Evolutionary conservation across 2,113 vertebrate species (phyloP).

Genomic region (Garra rufa): DNA sequence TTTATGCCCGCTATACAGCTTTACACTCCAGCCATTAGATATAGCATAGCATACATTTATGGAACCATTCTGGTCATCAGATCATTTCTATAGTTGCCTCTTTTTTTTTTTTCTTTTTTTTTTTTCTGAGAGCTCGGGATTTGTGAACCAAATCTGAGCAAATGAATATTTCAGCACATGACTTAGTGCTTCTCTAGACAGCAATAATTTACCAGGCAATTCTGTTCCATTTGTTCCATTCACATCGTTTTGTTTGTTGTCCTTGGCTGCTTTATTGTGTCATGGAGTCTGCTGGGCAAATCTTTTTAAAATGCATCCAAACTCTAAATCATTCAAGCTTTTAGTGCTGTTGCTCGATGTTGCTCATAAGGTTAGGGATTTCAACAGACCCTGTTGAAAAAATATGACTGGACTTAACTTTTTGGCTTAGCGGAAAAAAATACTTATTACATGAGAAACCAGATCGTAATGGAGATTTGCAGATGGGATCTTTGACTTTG

Average conservation of each 20-base stretch:
- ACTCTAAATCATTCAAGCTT: constrained; percentile 7
- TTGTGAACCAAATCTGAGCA: background rate
- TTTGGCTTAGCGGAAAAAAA: background rate
- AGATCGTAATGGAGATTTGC: background rate
- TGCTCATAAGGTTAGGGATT: background rate
- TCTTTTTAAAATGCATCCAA: constrained; percentile 9
- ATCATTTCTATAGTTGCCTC: background rate
- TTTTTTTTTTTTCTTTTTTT: too few relatives aligned
- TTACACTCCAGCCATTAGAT: background rate
- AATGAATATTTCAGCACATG: constrained; percentile 12
- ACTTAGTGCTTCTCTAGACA: constrained; percentile 5
- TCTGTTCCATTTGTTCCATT: constrained; percentile 15
- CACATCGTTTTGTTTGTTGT: background rate
- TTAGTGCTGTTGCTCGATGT: background rate
- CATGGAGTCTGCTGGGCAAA: background rate
- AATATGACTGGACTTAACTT: background rate
- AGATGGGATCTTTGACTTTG: background rate
- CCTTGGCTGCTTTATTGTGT: constrained; percentile 7
- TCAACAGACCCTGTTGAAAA: background rate
- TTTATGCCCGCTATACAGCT: constrained; percentile 32
- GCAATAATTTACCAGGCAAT: constrained; percentile 23
- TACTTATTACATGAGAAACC: background rate
- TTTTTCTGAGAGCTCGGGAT: background rate
- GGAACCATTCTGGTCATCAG: background rate
- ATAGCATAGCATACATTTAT: background rate